Percentiles rank a stretch among this genome's conserved stretches.
Conservation (phyloP, 2,797 vertebrate genomes). For the Gadopsis bispinosus region DNA sequence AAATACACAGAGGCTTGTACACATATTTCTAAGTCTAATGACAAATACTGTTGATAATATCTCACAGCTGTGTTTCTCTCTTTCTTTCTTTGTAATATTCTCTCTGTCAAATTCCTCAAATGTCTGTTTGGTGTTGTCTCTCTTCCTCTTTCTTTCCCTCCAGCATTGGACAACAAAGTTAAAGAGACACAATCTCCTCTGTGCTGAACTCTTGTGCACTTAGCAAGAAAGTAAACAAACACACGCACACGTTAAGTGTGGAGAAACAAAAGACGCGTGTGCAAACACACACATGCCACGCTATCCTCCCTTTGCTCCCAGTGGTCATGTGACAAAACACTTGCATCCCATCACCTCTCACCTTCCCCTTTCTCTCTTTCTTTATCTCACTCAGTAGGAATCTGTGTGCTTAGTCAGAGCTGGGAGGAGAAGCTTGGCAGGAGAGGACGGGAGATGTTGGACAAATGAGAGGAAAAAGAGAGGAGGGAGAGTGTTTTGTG, state of each 20-base stretch:
- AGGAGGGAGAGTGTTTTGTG: conserved; percentile 57
- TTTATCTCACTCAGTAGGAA: conserved; percentile 81
- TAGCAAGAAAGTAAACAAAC: conserved; percentile 51
- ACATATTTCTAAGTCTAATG: conserved; percentile 38
- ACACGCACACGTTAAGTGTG: background rate
- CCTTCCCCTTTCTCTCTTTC: conserved; percentile 44
- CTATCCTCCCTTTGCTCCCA: conserved; percentile 47
- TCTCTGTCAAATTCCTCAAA: conserved; percentile 60
- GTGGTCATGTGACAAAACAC: conserved; percentile 63
- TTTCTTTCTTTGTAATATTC: conserved; percentile 44
- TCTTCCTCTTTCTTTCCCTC: conserved; percentile 15
- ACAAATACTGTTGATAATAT: conserved; percentile 56
- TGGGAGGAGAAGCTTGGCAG: conserved; percentile 82
- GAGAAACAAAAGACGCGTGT: conserved; percentile 33
- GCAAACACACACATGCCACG: conserved; percentile 38
- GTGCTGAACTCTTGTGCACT: conserved; percentile 53
- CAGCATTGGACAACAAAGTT: conserved; percentile 52
- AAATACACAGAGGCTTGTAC: conserved; percentile 56
- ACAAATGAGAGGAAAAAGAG: conserved; percentile 72
- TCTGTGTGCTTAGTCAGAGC: conserved; percentile 71
- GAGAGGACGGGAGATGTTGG: conserved; percentile 65
- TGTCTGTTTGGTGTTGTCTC: conserved; percentile 47
- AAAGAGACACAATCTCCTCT: conserved; percentile 48
- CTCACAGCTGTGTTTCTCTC: conserved; percentile 65
- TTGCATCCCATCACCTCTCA: conserved; percentile 68